Base-by-base conservation (phyloP, 1,140 invertebrate species). In the Maniola jurtina region DNA sequence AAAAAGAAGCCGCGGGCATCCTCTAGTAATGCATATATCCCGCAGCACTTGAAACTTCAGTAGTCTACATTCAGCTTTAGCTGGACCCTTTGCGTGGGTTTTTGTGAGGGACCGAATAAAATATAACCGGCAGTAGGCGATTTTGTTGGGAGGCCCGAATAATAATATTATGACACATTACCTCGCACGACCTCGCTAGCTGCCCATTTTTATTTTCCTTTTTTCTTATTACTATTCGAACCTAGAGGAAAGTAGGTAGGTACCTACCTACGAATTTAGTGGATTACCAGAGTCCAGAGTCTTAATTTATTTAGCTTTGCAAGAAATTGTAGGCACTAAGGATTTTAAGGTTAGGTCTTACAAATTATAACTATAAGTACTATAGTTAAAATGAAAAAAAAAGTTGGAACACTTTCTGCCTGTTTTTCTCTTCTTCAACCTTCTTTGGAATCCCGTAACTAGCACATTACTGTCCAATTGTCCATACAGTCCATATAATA, bases 161-260 rank as follows among this genome's bases (percentile, higher is more conserved):
- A 89, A 89, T 89, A 89, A 87, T 87, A 89, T 87, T 89, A 84
- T 89, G 84, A 89, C 81, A 79, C 87, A 89, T 89, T 84, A 79
- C 83, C 75, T 80, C 70, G 61, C 75, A 48, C 72, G 73, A 72
- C 70, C 72, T 74, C 73, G 79, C 80, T 78, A 72, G 70, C 61
- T 25, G 64, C 62, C 73, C 70, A 64, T 71, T 45, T 76, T 64
- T 72, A 25, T 75, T 66, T 57, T 61, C 66, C 72, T 72, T 81
- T 77, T 73, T 68, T 54, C 66, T 71, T 76, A 74, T 74, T 71
- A 60, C 67, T 71, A 66, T 66, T 66, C 61, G 5, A 2, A 25
- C 25, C 25, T 25, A 25, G 4, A 25, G 25, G 25, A 52, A 10
- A 52, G 7, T 38, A 6, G 9, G 13, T 45, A 45, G 2, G 33